Base-by-base conservation (phyloP, 2,888 invertebrate genomes). In the Gryllus longicercus region DNA sequence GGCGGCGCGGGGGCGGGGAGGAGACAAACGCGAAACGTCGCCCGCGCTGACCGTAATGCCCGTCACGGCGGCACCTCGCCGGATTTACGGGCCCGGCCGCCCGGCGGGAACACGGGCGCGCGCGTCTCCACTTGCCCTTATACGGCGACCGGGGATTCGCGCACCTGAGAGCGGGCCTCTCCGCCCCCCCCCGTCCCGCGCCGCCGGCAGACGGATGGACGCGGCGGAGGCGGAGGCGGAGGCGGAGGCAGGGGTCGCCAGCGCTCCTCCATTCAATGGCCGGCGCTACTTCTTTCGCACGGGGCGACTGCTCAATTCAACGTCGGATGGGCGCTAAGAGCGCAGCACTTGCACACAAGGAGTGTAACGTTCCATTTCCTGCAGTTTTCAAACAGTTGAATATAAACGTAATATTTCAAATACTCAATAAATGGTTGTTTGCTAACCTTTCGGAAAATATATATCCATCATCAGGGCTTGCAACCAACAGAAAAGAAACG, bases 1-100 rank as follows among this genome's bases (percentile, higher is more conserved):
- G 12, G 16, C 14, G 63, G 5, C 63, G 63, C 63, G n/a, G n/a
- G 63, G 63, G n/a, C 16, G 63, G 63, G 63, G 63, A 63, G 63
- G 63, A 63, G 63, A 63, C 63, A 63, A 63, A 63, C 63, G 63
- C 63, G 63, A 63, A 63, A 63, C 63, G 63, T 63, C 63, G n/a
- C 63, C 63, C 63, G 16, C 63, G 63, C n/a, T 63, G 63, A 63
- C 63, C 63, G 63, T 63, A 63, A 63, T 63, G 63, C 63, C 63
- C 63, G 63, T 63, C 63, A 63, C 63, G n/a, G 63, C 63, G n/a
- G 63, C 63, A 63, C 63, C 63, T 63, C 63, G 16, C 16, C 63
- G 63, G 63, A 63, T 63, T 63, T 63, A 63, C 63, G 63, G 63
- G 16, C 14, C 63, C 14, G 63, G 63, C n/a, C 63, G 14, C 63